These are phyloP conservation scores for Netelia fuscicornis DNA, from an alignment of 2,888 invertebrate species.

Conservation along the genomic window DNA sequence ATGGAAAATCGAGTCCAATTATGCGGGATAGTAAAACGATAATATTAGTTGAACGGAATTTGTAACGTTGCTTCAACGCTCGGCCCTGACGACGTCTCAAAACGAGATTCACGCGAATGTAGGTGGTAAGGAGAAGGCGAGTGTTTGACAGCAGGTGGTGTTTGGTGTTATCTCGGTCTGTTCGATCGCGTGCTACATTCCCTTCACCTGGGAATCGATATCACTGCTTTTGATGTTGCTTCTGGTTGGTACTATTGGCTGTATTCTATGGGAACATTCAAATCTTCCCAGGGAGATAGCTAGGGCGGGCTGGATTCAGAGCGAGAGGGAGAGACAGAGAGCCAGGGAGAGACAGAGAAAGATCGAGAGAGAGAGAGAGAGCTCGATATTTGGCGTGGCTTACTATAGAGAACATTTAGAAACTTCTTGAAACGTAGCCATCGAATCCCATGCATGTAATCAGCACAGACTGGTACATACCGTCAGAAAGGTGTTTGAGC, in stretches of 20 bases:
- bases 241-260: constrained; percentile 57
- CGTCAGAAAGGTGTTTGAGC: constrained; percentile 15
- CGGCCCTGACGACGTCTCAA: constrained; percentile 28
- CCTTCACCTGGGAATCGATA: constrained; percentile 80
- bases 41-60: constrained; percentile 23
- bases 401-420: neutral
- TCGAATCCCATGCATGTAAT: constrained; percentile 37
- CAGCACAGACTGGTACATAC: constrained; percentile 16
- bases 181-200: constrained; percentile 81
- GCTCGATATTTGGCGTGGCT: constrained; percentile 30
- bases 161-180: constrained; percentile 75
- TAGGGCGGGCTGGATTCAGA: neutral
- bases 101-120: constrained; percentile 68
- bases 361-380: neutral
- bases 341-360: neutral
- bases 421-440: constrained; percentile 42
- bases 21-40: neutral
- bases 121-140: constrained; percentile 78
- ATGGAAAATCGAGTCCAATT: neutral
- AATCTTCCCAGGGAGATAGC: constrained; percentile 58
- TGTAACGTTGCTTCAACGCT: constrained; percentile 13
- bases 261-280: constrained; percentile 58
- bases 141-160: constrained; percentile 76
- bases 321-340: neutral
- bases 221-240: constrained; percentile 72